Base-by-base conservation (phyloP, 1,140 invertebrate genomes). In the Caligus rogercresseyi region DNA sequence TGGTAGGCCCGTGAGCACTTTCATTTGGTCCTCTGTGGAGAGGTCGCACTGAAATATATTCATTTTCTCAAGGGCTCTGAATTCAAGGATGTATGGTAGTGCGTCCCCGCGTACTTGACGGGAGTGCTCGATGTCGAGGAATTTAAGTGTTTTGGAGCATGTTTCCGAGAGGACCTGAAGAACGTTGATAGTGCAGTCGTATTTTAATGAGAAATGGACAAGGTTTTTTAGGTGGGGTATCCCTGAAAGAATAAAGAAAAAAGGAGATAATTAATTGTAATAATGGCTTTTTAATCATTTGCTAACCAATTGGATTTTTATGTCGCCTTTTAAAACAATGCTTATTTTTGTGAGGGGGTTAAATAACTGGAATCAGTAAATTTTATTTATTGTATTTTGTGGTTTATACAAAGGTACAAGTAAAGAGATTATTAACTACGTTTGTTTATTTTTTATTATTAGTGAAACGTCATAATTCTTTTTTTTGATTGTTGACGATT, bases 51-150 rank as follows among this genome's bases (percentile, higher is more conserved):
- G 57, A 25, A 60, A 60, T 25, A 60, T 60, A 25, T 60, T 60
- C 14, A 60, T 60, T 31, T 60, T 31, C 16, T 25, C 57, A 16
- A 60, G 24, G 18, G 25, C 21, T 16, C 16, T 14, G 16, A 25
- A 43, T 60, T 25, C 21, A 14, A 60, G 18, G 24, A 60, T 60
- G 57, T 60, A 60, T 23, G 21, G 16, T 13, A 60, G 16, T 1
- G 57, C 14, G 21, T 60, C 57, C 20, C 43, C 18, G 21, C 26
- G 2, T 24, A 60, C 26, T 60, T 60, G 57, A 18, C 25, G 21
- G 23, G 57, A 60, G 7, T 25, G 57, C 57, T 60, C 57, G 51
- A 60, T 60, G 21, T 60, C 57, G 13, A 60, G 57, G 25, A 60
- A 13, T 18, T 25, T 21, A 25, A 60, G 26, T 13, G 57, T 60